Evolutionary conservation across 2,113 vertebrate species (phyloP), one percentile per base, ranked within the genome.

Genomic region (Zosterops lateralis): DNA sequence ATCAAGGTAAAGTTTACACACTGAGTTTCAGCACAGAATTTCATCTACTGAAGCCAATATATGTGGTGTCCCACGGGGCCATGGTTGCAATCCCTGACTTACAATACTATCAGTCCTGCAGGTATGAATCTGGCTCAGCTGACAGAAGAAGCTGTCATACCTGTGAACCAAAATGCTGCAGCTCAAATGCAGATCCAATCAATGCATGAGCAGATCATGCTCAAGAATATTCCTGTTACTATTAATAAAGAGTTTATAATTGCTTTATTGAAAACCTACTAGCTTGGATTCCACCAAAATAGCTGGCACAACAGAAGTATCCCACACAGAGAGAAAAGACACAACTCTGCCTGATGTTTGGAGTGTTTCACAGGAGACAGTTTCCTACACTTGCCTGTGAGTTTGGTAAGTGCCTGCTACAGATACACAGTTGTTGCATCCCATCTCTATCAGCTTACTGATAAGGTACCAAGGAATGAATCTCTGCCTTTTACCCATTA

Each of bases 211-310:
- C 7, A 6, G 45, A 54, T 51, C 29, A 56, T 32, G 50, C 54
- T 93, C 61, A 56, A 44, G 32, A 88, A 57, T 7, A 75, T 31
- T 65, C 36, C 75, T 79, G 32, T 45, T 24, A n/a, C 14, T 72
- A 58, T 40, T 9, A 26, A 51, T 45, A 29, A 67, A 78, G 77
- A 64, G 65, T 87, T 87, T 32, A 54, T 25, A 34, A 58, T 45
- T 7, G 7, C 53, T 96, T 96, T 85, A 95, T 93, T 96, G 65
- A 61, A 82, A 95, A 48, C 3, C 3, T 11, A 47, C 14, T 12
- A 53, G n/a, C 78, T 68, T 62, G 47, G 71, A 54, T 72, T 85
- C 67, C 51, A 68, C 36, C 77, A 78, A 67, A 74, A 50, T 17
- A 48, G 28, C 47, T 67, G 31, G 45, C 68, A 56, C 26, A 56